Conservation (phyloP, 2,797 vertebrate genomes). For the Psittacula derbiana region DNA sequence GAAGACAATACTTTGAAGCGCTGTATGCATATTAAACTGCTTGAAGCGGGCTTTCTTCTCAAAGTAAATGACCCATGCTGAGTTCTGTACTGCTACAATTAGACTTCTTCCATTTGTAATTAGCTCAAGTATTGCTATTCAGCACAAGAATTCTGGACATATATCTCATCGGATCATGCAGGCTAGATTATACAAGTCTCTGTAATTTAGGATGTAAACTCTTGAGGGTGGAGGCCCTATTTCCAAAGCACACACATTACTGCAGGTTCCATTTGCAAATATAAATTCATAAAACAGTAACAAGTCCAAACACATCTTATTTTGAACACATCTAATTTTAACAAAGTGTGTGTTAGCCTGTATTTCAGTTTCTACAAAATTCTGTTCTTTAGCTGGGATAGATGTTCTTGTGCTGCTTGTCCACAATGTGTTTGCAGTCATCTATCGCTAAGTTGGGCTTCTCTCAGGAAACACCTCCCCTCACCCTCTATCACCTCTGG, state of each 20-base stretch:
- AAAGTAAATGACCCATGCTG: background rate
- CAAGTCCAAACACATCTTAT: background rate
- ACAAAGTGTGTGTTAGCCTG: background rate
- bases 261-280: background rate
- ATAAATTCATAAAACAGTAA: background rate
- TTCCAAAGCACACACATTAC: background rate
- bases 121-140: background rate
- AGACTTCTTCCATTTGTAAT: background rate
- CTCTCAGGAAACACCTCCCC: background rate
- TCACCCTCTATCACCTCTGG: background rate
- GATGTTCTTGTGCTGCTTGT: background rate
- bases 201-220: background rate
- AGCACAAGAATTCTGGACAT: background rate
- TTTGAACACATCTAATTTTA: background rate
- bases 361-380: background rate
- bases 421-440: rapidly evolving
- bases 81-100: background rate
- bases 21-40: background rate
- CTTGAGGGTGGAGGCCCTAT: background rate
- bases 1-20: background rate
- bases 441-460: background rate
- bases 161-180: background rate
- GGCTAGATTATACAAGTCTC: background rate
- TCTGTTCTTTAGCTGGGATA: background rate
- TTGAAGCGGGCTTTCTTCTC: background rate